Evolutionary conservation across 2,113 vertebrate species (phyloP).

Genomic region (Andinoacara biseriatus): DNA sequence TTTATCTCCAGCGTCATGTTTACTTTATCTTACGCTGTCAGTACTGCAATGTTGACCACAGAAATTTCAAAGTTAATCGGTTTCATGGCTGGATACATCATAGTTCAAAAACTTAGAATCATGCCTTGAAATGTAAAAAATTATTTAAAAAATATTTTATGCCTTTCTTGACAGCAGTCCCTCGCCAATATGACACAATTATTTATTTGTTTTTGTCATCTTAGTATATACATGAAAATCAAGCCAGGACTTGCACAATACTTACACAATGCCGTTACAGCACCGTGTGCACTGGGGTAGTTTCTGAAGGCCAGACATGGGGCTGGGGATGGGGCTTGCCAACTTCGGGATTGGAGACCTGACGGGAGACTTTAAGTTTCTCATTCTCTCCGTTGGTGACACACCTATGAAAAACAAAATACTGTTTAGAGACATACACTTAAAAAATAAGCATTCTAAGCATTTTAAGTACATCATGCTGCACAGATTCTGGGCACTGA

Average conservation of each 20-base stretch:
- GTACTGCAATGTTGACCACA: no score
- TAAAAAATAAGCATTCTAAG: neutral
- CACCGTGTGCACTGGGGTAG: constrained; percentile 94
- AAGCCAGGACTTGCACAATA: constrained; percentile 39
- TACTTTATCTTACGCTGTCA: neutral
- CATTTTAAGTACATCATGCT: neutral
- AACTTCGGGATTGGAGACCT: constrained; percentile 85
- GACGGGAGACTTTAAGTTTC: constrained; percentile 83
- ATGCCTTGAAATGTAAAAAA: neutral
- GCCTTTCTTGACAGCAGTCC: neutral
- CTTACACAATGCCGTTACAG: constrained; percentile 94
- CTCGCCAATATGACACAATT: neutral
- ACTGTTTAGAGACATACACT: neutral
- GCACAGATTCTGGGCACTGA: neutral
- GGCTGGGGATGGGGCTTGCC: constrained; percentile 80
- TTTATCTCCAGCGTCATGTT: neutral
- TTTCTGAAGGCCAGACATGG: constrained; percentile 87
- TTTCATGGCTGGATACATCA: neutral
- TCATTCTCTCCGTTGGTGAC: constrained; percentile 80
- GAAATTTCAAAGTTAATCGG: neutral
- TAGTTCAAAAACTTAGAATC: neutral
- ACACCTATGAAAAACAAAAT: constrained; percentile 77
- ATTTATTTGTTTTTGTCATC: neutral
- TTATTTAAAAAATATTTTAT: neutral
- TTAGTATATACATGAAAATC: neutral